Base-by-base conservation (phyloP, 2,797 vertebrate genomes). In the Xiphophorus birchmanni region DNA sequence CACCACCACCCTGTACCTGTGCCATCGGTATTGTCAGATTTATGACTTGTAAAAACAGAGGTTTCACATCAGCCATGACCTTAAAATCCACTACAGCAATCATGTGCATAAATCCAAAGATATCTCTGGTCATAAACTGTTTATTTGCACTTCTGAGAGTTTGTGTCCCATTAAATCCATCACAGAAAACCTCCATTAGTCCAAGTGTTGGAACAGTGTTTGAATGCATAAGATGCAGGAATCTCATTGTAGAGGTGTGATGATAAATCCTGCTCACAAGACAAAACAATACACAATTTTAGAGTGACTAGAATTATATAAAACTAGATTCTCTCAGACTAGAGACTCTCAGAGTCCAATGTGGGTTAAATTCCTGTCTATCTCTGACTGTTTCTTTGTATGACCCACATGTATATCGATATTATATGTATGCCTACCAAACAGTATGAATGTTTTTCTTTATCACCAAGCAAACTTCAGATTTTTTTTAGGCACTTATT, bases 161-260 rank as follows among this genome's bases (percentile, higher is more conserved):
- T 72, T 45, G 69, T 45, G 23, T 72, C 40, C 69, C 12, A 72
- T 44, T 72, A 72, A 72, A 72, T 72, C 69, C 69, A 13, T 72
- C 40, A 72, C 40, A 44, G 40, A 72, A 72, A 72, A 26, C 18
- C 10, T 11, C 37, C 21, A 42, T 69, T 26, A 72, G 5, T 45
- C 12, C 23, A 44, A n/a, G 13, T n/a, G 23, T 72, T 72, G 40
- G 23, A 44, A 45, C 40, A 45, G 69, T 45, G 69, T 71, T 44
- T 71, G 42, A 71, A 44, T 71, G 42, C 40, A 44, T 45, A 45
- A 44, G 26, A 72, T 72, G 13, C 12, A 45, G 10, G 23, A 42
- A 42, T 26, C 7, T n/a, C 15, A n/a, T n/a, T 44, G 37, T 12
- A 23, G 21, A 18, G 40, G 21, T 40, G 10, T 42, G 37, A 11